phyloP scores from a whole-genome alignment of 2,113 vertebrate species.

The Naja naja region DNA sequence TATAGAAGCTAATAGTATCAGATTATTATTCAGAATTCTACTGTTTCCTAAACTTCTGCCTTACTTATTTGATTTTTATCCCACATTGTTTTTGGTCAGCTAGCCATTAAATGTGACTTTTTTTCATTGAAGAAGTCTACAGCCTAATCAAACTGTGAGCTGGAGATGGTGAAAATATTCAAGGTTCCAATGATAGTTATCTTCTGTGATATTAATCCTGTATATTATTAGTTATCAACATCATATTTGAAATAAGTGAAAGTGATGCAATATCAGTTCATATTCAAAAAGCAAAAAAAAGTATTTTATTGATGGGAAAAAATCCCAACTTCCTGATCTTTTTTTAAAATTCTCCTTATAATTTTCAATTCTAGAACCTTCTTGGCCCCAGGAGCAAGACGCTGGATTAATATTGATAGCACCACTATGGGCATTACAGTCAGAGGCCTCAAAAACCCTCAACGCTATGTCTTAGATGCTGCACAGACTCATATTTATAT shows the following conservation, averaged over 20 bases:
- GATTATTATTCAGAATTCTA: neutral
- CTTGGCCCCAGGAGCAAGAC: slow-evolving; percentile 90
- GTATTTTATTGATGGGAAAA: neutral
- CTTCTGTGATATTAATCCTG: neutral
- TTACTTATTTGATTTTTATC: neutral
- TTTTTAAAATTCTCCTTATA: neutral
- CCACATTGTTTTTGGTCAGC: neutral
- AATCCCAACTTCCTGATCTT: neutral
- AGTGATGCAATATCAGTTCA: neutral
- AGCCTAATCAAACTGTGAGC: neutral
- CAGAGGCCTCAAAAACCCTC: slow-evolving; percentile 88
- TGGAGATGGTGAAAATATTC: neutral
- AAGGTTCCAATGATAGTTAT: neutral
- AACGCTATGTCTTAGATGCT: slow-evolving; percentile 93
- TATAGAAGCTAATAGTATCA: neutral
- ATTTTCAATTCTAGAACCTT: slow-evolving; percentile 78
- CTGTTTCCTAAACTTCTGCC: neutral
- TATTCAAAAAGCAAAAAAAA: neutral
- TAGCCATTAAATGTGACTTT: neutral
- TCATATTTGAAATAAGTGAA: neutral
- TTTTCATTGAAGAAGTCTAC: neutral
- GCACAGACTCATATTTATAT: slow-evolving; percentile 98
- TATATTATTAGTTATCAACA: neutral
- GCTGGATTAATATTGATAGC: slow-evolving; percentile 98
- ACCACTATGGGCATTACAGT: slow-evolving; percentile 97